Base-by-base conservation (phyloP, 2,113 vertebrate genomes). In the Oriolus oriolus region DNA sequence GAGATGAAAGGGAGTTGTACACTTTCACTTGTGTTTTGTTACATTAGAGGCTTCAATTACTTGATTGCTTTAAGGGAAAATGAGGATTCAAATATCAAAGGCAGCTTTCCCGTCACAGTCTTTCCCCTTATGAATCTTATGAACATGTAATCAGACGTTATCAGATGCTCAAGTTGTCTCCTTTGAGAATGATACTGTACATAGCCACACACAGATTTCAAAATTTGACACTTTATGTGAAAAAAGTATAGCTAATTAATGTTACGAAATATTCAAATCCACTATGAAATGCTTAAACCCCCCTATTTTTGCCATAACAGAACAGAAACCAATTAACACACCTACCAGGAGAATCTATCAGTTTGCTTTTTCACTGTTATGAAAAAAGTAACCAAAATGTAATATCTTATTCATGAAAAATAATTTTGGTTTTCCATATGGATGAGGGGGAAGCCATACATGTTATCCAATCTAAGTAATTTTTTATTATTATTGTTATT, bases 401-500 rank as follows among this genome's bases (percentile, higher is more conserved):
- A 74, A 17, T 66, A 24, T 37, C 65, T 74, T 77, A 45, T 59
- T 78, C 9, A 39, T 0, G 0, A 22, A 60, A 95, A 84, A 90
- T 66, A 69, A 53, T 17, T 39, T 33, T 30, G 15, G 1, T 31
- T 95, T 92, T 90, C 39, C 24, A 41, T 39, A 84, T 30, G 33
- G 57, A 52, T 60, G 56, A 69, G 7, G 8, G 4, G 16, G 21
- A 59, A 90, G 16, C n/a, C 42, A 53, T 86, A 74, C 13, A 33
- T 16, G 27, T n/a, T 56, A 87, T 73, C 44, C 37, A 57, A 88
- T 78, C 35, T 33, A 81, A 93, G 69, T 22, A 16, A 44, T 84
- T 92, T 90, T 91, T 96, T 88, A 86, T 95, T 94, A 86, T 92
- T 95, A 50, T 92, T 93, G 52, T 87, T 95, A 88, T 86, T 96